phyloP scores from a whole-genome alignment of 2,888 invertebrate genomes.

The Teinopalpus imperialis region DNA sequence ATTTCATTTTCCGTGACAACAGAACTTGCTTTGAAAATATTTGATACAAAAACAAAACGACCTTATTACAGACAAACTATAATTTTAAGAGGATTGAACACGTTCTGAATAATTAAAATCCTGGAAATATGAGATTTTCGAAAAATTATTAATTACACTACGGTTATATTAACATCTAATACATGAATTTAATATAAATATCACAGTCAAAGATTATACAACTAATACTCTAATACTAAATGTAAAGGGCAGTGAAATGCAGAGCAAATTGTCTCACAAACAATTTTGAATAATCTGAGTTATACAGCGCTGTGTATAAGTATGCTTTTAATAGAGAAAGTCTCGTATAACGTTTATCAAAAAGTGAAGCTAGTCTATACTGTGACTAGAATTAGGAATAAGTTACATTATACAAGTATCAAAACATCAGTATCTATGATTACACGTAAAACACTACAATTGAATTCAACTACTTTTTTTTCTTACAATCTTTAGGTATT shows the following conservation, averaged over 20 bases:
- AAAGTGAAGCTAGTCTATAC: constrained; percentile 70
- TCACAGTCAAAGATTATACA: constrained; percentile 79
- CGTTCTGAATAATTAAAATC: constrained; percentile 41
- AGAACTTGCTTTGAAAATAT: constrained; percentile 68
- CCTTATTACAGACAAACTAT: constrained; percentile 26
- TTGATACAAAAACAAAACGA: constrained; percentile 45
- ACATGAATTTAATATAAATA: constrained; percentile 79
- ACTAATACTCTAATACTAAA: constrained; percentile 68
- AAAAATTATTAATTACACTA: constrained; percentile 42
- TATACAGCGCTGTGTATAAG: constrained; percentile 27
- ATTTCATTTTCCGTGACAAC: constrained; percentile 59
- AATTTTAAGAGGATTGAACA: constrained; percentile 32
- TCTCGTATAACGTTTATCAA: constrained; percentile 41
- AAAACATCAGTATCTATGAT: constrained; percentile 48
- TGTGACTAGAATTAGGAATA: constrained; percentile 80
- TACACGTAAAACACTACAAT: constrained; percentile 55
- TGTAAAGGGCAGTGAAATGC: constrained; percentile 75
- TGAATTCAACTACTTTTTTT: constrained; percentile 42
- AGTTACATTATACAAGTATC: constrained; percentile 62
- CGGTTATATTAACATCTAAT: constrained; percentile 68
- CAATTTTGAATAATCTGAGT: constrained; percentile 28
- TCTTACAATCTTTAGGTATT: constrained; percentile 34
- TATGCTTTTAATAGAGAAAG: constrained; percentile 30
- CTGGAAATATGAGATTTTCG: constrained; percentile 34
- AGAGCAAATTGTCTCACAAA: constrained; percentile 39